A percentile compares a stretch with the other conserved stretches of the same genome.
Conservation (phyloP, 2,797 vertebrate species). For the Lycodopsis pacificus region DNA sequence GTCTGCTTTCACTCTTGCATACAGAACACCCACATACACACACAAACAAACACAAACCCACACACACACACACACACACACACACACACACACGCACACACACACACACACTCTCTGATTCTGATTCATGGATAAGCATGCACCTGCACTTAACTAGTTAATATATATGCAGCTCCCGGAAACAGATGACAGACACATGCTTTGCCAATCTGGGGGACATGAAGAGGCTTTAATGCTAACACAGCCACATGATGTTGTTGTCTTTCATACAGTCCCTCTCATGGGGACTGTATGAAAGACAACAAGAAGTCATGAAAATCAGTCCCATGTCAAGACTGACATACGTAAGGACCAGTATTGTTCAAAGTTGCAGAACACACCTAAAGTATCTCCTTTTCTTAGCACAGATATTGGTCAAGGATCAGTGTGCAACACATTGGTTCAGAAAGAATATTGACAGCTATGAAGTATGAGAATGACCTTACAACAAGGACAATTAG, state of each 20-base stretch:
- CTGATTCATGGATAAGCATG: conserved; percentile 20
- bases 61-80: not conserved
- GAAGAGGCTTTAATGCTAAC: conserved; percentile 4
- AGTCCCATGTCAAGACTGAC: not conserved
- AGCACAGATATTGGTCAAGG: not conserved
- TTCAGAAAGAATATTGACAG: not conserved
- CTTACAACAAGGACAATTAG: not conserved
- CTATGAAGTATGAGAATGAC: not conserved
- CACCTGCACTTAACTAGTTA: conserved; percentile 21
- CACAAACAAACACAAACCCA: not conserved
- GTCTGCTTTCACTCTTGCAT: not conserved
- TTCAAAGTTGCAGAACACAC: not conserved
- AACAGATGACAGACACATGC: conserved; percentile 15
- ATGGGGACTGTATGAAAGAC: not conserved
- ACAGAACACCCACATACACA: not conserved
- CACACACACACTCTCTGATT: not conserved
- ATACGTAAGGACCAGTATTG: not conserved
- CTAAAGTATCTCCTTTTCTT: not conserved
- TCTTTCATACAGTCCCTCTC: not conserved
- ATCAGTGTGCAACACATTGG: not conserved
- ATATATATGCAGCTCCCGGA: conserved; percentile 22
- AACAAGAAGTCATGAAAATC: not conserved
- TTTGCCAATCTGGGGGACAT: conserved; percentile 5
- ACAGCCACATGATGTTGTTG: not conserved
- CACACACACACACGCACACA: not conserved